Conservation (phyloP, 1,140 invertebrate species). For the Nasonia vitripennis region DNA sequence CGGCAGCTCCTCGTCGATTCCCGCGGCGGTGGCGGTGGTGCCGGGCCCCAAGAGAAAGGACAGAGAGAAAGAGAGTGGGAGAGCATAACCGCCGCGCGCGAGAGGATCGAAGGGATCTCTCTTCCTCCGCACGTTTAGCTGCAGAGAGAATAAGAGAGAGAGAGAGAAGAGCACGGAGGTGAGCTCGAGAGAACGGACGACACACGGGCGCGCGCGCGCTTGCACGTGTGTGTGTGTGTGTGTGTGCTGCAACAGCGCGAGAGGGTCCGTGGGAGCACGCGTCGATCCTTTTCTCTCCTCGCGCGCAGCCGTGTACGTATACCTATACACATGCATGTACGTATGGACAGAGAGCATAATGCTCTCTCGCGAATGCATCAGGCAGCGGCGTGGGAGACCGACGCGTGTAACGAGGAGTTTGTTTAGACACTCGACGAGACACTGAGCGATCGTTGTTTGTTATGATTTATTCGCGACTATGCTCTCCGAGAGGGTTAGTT, state of each 20-base stretch:
- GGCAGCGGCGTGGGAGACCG: constrained; percentile 27
- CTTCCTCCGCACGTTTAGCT: neutral
- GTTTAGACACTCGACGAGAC: constrained; percentile 19
- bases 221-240: neutral
- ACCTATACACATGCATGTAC: neutral
- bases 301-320: neutral
- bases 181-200: neutral
- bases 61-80: neutral
- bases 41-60: neutral
- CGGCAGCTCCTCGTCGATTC: neutral
- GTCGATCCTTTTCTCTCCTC: constrained; percentile 11
- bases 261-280: constrained; percentile 2
- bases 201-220: neutral
- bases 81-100: neutral
- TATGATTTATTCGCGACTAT: neutral
- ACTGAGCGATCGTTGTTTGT: constrained; percentile 43
- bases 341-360: constrained; percentile 18
- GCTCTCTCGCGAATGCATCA: neutral
- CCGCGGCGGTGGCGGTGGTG: neutral
- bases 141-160: neutral
- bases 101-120: constrained; percentile 12
- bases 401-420: constrained; percentile 18
- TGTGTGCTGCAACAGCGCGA: neutral
- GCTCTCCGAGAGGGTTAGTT: neutral
- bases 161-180: neutral